Evolutionary conservation across 2,888 invertebrate species (phyloP), one percentile per base, ranked within the genome.

Genomic region (Lycia hirtaria): DNA sequence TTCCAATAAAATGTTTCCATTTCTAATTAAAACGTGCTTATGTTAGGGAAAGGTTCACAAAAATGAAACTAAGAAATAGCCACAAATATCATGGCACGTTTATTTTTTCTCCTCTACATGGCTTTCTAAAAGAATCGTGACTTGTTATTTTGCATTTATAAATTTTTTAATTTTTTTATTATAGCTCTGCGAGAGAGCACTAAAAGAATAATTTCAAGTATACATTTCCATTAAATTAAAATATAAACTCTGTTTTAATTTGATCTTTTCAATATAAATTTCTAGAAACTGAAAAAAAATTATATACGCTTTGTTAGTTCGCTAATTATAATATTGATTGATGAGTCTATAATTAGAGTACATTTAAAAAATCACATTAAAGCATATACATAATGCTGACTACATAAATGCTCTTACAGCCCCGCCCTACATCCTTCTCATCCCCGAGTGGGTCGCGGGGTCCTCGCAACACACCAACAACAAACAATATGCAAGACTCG

Each of bases 51-150:
- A 33, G 33, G 33, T 35, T 33, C 14, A 3, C 14, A 57, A 75
- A 85, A 83, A 78, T 68, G 76, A 88, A 88, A 84, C 76, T 80
- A 74, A 38, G 54, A 67, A 50, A 60, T 88, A 89, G 91, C 92
- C 92, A 92, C 91, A 91, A 92, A 92, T 92, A 92, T 92, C 92
- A 92, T 92, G 92, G 92, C 92, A 92, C 92, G 92, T 92, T 92
- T 92, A 92, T 92, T 92, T 89, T 57, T 90, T 92, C 90, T 92
- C 91, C 92, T 92, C 92, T 92, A 92, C 92, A 92, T 92, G 92
- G 92, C 87, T 89, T 57, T 91, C 92, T 92, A 92, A 92, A 92
- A 91, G 92, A 92, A 92, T 92, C 91, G 85, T 92, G 90, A 92
- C 91, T 92, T 88, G 89, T 91, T 92, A 91, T 86, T 89, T 92